Evolutionary conservation across 1,140 invertebrate genomes (phyloP).

Genomic region (Drosophila mauritiana): DNA sequence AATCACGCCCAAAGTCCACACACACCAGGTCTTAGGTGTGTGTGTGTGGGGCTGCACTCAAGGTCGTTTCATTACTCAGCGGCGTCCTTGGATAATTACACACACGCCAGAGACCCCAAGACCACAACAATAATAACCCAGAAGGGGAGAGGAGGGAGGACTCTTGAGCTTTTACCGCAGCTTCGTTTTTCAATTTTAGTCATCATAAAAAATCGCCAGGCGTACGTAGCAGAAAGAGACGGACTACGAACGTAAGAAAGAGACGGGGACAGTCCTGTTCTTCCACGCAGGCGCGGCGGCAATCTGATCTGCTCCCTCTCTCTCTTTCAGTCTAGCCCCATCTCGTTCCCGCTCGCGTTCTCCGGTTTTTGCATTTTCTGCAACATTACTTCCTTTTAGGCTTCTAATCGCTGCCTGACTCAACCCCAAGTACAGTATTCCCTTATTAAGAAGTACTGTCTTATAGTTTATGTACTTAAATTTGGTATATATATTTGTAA

Average conservation of each 20-base stretch:
- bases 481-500: too few relatives aligned
- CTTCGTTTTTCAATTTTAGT: constrained; percentile 75
- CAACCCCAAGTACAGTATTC: constrained; percentile 36
- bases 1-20: constrained; percentile 67
- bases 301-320: constrained; percentile 34
- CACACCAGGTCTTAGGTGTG: constrained; percentile 10
- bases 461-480: neutral
- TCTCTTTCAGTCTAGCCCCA: constrained; percentile 1
- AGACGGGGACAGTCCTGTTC: constrained; percentile 51
- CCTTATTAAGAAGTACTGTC: neutral
- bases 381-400: constrained; percentile 84
- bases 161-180: constrained; percentile 60
- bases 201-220: constrained; percentile 72
- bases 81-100: constrained; percentile 83
- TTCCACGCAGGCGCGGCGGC: constrained; percentile 54
- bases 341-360: constrained; percentile 6
- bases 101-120: constrained; percentile 72
- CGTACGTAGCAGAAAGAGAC: constrained; percentile 18
- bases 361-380: constrained; percentile 72
- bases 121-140: constrained; percentile 51
- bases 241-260: neutral
- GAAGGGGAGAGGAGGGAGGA: constrained; percentile 5
- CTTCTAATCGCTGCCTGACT: constrained; percentile 81
- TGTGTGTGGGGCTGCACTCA: constrained; percentile 70
- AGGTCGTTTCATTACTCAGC: constrained; percentile 83